Conservation (phyloP, 53 echinoderm and acorn worm genomes). For the Actinopyga echinites region DNA sequence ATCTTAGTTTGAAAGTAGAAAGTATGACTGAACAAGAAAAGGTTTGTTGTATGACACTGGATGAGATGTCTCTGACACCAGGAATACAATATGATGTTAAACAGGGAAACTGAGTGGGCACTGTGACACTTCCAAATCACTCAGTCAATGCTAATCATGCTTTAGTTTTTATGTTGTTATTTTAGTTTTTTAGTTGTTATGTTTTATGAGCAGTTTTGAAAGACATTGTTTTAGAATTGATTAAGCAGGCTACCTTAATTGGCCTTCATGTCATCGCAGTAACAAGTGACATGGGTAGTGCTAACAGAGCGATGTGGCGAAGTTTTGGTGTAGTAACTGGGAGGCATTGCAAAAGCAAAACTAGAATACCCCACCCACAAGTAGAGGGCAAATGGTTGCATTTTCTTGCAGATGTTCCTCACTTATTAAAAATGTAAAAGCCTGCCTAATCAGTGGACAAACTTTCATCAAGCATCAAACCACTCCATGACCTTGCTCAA, state of each 20-base stretch:
- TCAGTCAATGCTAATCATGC: constrained; percentile 64
- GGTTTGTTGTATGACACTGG: constrained; percentile 65
- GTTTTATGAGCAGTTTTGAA: constrained; percentile 55
- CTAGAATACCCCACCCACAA: constrained; percentile 57
- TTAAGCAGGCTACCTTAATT: constrained; percentile 37
- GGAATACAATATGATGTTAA: constrained; percentile 59
- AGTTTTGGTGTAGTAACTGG: constrained; percentile 54
- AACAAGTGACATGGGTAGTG: constrained; percentile 73
- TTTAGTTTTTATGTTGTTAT: constrained; percentile 72
- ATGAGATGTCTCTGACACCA: constrained; percentile 72
- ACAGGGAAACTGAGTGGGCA: constrained; percentile 45
- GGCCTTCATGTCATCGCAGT: constrained; percentile 59
- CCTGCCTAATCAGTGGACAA: constrained; percentile 56
- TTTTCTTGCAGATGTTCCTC: constrained; percentile 70
- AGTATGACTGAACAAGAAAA: constrained; percentile 43
- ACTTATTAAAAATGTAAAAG: constrained; percentile 65
- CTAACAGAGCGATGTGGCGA: constrained; percentile 65
- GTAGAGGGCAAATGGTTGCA: constrained; percentile 28
- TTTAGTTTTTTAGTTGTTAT: constrained; percentile 65
- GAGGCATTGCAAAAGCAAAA: constrained; percentile 25
- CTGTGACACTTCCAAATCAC: constrained; percentile 66
- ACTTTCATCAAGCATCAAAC: constrained; percentile 34
- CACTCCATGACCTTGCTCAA: constrained; percentile 43
- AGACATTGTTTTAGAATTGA: constrained; percentile 58
- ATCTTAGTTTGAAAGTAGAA: constrained; percentile 65